phyloP scores from a whole-genome alignment of 2,888 invertebrate genomes.

The Creontiades dilutus region DNA sequence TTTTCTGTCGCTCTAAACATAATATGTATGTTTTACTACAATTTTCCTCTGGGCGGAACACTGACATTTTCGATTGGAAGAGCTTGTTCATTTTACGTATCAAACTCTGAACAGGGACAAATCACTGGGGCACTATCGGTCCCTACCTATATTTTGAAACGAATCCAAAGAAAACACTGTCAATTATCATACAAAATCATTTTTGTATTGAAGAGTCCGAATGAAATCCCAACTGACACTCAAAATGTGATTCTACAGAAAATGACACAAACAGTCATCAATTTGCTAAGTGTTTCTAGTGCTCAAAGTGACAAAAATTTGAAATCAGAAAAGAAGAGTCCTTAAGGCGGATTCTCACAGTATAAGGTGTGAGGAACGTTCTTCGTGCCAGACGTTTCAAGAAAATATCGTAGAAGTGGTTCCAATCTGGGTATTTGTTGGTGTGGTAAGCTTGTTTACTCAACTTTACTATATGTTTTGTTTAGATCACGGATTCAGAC shows the following conservation, averaged over 20 bases:
- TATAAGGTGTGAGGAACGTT: background rate
- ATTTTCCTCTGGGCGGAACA: too few relatives aligned
- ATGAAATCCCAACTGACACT: constrained; percentile 4
- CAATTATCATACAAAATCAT: too few relatives aligned
- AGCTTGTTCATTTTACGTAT: too few relatives aligned
- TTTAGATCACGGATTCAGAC: too few relatives aligned
- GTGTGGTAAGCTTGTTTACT: background rate
- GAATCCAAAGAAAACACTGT: too few relatives aligned
- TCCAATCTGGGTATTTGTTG: background rate
- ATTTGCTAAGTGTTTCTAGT: background rate
- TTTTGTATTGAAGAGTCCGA: too few relatives aligned
- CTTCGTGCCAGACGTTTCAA: background rate
- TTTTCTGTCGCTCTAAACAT: background rate
- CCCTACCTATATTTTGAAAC: too few relatives aligned
- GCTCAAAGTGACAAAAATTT: background rate
- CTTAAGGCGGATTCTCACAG: background rate
- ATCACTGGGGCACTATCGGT: too few relatives aligned
- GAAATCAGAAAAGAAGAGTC: background rate
- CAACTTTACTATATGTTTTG: too few relatives aligned
- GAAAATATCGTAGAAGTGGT: background rate
- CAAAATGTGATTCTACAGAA: background rate
- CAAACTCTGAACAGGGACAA: too few relatives aligned
- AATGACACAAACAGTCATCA: background rate
- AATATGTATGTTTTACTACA: background rate
- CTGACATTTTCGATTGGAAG: too few relatives aligned